Conservation (phyloP, 2,888 invertebrate genomes). For the Drosophila testacea region DNA sequence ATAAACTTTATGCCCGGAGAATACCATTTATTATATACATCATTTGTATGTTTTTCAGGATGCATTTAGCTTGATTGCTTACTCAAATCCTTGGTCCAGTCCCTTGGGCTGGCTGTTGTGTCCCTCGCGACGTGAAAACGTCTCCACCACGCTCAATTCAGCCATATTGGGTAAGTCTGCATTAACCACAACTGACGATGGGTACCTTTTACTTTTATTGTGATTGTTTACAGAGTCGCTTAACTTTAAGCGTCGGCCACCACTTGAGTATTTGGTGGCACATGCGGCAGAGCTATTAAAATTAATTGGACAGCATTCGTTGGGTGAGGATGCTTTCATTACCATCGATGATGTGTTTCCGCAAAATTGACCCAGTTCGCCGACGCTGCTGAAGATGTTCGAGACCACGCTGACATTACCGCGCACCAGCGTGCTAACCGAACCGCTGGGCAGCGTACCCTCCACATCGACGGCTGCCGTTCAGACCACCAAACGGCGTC, state of each 20-base stretch:
- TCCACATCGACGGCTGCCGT: constrained; percentile 69
- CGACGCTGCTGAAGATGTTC: constrained; percentile 81
- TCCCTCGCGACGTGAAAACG: constrained; percentile 96
- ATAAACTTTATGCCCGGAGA: background rate
- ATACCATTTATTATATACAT: background rate
- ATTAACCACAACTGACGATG: background rate
- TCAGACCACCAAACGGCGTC: constrained; percentile 66
- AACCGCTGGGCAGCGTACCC: constrained; percentile 70
- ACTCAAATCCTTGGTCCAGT: constrained; percentile 98
- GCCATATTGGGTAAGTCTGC: constrained; percentile 94
- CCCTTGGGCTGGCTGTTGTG: constrained; percentile 98
- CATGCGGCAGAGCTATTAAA: constrained; percentile 95
- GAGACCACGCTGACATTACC: constrained; percentile 78
- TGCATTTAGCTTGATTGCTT: constrained; percentile 98
- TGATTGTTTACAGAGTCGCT: constrained; percentile 90
- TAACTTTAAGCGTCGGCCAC: constrained; percentile 95
- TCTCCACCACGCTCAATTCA: constrained; percentile 98
- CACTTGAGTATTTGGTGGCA: constrained; percentile 95
- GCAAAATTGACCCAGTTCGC: constrained; percentile 85
- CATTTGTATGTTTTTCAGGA: constrained; percentile 87
- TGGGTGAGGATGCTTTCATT: constrained; percentile 98
- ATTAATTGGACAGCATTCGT: constrained; percentile 94
- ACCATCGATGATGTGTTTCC: constrained; percentile 92
- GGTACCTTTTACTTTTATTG: background rate
- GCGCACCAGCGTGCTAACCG: constrained; percentile 70